Evolutionary conservation across 1,140 invertebrate species (phyloP), one percentile per base, ranked within the genome.

Genomic region (Coenobita brevimanus): DNA sequence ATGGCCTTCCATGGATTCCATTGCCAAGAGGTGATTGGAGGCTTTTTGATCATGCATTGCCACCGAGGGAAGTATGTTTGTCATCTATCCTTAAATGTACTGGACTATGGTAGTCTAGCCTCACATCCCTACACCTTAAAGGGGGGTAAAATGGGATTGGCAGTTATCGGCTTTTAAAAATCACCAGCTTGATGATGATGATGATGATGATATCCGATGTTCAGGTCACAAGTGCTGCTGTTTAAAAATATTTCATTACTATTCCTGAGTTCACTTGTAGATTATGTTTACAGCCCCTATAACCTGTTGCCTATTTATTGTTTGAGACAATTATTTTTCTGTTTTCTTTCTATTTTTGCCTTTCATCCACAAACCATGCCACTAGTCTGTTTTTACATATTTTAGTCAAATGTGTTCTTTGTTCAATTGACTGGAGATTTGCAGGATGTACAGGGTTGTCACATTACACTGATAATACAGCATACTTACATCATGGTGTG

Each of bases 251-350:
- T 41, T 73, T 69, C 43, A 36, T 79, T 50, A 50, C 46, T 78
- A 78, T 79, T 79, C 69, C 33, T 84, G 67, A 57, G 50, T 84
- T 84, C 67, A 50, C 41, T 75, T 69, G 41, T 69, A 79, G 76
- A 54, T 54, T 86, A 60, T 85, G 57, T 86, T 78, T 36, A 69
- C 54, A 86, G 60, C 75, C 78, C 57, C 64, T 30, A 71, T 79
- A 64, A 79, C 62, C 67, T 81, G 78, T 81, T 81, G 78, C 50
- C 62, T 86, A 86, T 86, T 86, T 86, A 86, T 86, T 86, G 67
- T 64, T 69, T 83, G 64, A 71, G 67, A 54, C 57, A 71, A 82
- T 24, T 71, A 50, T 69, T 50, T 83, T 83, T 81, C 27, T 27
- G 27, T 50, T 79, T 79, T 50, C 46, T 50, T 17, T 50, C 46